Evolutionary conservation across 2,113 vertebrate species (phyloP), one percentile per base, ranked within the genome.

Genomic region (Nettapus auritus): DNA sequence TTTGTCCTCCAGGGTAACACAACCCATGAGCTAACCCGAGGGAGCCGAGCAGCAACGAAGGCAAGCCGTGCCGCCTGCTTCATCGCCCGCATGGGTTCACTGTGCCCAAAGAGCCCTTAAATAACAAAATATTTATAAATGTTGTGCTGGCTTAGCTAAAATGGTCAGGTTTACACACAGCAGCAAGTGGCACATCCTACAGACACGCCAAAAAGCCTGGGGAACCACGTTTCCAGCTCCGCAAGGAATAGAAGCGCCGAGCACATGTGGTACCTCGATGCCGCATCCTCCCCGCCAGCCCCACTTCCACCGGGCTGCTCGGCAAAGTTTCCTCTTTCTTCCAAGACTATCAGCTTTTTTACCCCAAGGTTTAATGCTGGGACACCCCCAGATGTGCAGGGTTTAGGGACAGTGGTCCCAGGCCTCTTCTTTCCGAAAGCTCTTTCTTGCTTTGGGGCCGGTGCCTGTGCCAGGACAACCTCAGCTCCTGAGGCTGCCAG

Each of bases 11-110:
- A 22, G 83, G 59, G 40, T 38, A 64, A 84, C 46, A 53, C 74
- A 69, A 53, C 17, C 2, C 28, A 69, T 0, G 1, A 52, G 38
- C 57, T 60, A 46, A 68, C 56, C 52, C 0, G 0, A 78, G 48
- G 79, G 60, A 78, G 83, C 53, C 23, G 11, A 0, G 4, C 15
- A 36, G 36, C n/a, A 23, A 36, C 14, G 23, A 78, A 63, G 69
- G 75, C 3, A 15, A 81, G 21, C 59, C 52, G 50, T 9, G 9
- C n/a, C 60, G 38, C 21, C 20, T 7, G 14, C 17, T 70, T 20
- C 13, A 6, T 13, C 64, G 79, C 63, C 81, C 73, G 56, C 26
- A 3, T 0, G 38, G 29, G 19, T 29, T 77, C 68, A 62, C 44
- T 44, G 67, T 66, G 46, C 25, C 9, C 4, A 12, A 42, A 77